Percentiles rank a stretch among this genome's conserved stretches.
Conservation (phyloP, 2,113 vertebrate species). For the Triplophysa rosa region DNA sequence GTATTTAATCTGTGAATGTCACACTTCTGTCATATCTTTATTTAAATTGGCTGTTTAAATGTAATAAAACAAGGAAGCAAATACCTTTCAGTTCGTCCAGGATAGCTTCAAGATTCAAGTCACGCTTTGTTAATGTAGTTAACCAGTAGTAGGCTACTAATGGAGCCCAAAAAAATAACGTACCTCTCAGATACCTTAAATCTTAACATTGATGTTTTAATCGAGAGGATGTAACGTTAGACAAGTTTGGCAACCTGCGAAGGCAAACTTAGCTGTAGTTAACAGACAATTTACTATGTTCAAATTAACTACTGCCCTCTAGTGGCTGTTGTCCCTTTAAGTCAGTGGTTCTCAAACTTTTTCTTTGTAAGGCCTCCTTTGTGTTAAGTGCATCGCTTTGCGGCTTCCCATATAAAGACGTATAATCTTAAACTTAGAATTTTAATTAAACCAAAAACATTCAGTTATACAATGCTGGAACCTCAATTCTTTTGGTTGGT, state of each 20-base stretch:
- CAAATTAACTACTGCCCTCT: conserved; percentile 13
- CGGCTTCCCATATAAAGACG: no score
- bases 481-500: no score
- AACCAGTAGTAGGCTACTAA: not conserved
- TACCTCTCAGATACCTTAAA: not conserved
- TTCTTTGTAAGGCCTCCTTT: no score
- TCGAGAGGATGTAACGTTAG: not conserved
- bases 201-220: not conserved
- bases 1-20: not conserved
- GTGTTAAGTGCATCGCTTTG: no score
- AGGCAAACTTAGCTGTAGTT: not conserved
- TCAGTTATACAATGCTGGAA: no score
- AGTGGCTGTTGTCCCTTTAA: not conserved
- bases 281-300: not conserved
- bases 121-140: not conserved
- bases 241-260: not conserved
- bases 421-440: no score
- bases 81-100: not conserved
- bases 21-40: not conserved
- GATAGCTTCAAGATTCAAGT: not conserved
- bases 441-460: no score
- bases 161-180: no score
- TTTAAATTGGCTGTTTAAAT: not conserved
- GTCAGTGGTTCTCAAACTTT: no score
- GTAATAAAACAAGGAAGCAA: not conserved